Base-by-base conservation (phyloP, 2,888 invertebrate genomes). In the Aphodius sticticus region DNA sequence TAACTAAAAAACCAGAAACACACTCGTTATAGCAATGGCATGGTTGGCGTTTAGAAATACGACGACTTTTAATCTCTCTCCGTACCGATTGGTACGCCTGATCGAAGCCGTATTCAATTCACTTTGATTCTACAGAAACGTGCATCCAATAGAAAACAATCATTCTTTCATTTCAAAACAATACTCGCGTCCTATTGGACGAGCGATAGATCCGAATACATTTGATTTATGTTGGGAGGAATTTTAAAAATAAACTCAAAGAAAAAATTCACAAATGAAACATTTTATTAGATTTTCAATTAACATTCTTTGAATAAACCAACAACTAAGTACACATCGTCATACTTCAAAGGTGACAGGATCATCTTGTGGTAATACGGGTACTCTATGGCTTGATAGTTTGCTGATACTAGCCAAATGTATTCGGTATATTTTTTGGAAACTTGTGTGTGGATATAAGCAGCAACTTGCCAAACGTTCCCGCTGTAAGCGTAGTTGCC, bases 1-100 rank as follows among this genome's bases (percentile, higher is more conserved):
- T 53, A 9, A 53, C 53, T 53, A 53, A 53, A 53, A 53, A 53
- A 26, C 16, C 38, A 69, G 70, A 15, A 78, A 16, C 76, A 76
- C 15, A 70, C 70, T 26, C 16, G 9, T 35, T 69, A 69, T 78
- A 69, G 35, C 36, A 26, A 76, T 78, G 16, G 16, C 14, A 15
- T 26, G 70, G 75, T 76, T 74, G 74, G 77, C 79, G 69, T 16
- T 16, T 76, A 70, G 76, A 75, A 74, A 77, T 77, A 53, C 69
- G 37, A 16, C 15, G 69, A 37, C 76, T 79, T 79, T 70, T 12
- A 36, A 76, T 36, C 70, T 76, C 15, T 53, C 35, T 79, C 76
- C 70, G 38, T n/a, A 16, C n/a, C 16, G 69, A 53, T 53, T 53
- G 53, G 53, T 53, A 53, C 12, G 53, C 53, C 3, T 53, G 53